Percentiles rank a stretch among this genome's conserved stretches.
Evolutionary conservation across 2,113 vertebrate genomes (phyloP).

Genomic region (Tricholaema leucomelas): DNA sequence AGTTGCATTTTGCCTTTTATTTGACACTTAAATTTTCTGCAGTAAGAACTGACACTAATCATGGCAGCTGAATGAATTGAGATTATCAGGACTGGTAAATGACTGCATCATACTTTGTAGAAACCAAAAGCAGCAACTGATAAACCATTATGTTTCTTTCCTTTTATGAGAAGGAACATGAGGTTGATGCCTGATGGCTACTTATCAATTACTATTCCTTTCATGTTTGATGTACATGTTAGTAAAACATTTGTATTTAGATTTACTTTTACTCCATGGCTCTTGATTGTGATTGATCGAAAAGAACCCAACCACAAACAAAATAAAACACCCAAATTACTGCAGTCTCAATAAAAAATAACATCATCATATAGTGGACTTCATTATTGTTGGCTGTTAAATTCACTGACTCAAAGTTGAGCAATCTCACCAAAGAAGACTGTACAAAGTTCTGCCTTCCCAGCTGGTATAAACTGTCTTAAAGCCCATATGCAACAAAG

Average conservation of each 20-base stretch:
- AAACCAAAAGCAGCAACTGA: background rate
- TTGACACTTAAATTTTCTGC: background rate
- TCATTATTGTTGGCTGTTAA: background rate
- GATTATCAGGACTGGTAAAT: background rate
- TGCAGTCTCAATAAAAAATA: background rate
- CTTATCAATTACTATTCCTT: background rate
- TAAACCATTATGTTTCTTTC: background rate
- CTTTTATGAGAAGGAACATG: background rate
- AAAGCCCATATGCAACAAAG: background rate
- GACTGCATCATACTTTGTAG: background rate
- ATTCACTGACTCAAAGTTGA: background rate
- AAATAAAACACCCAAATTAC: no score
- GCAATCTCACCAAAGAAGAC: background rate
- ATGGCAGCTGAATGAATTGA: background rate
- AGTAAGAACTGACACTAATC: background rate
- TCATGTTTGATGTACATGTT: fast-evolving
- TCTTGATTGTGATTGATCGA: background rate
- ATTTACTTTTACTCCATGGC: background rate
- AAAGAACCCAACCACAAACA: no score
- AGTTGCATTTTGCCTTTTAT: background rate
- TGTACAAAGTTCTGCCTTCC: background rate
- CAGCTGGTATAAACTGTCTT: background rate
- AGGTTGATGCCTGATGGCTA: background rate
- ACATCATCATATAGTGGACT: no score
- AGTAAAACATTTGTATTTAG: background rate